Evolutionary conservation across 2,113 vertebrate genomes (phyloP), one percentile per base, ranked within the genome.

Genomic region (Mohoua ochrocephala): DNA sequence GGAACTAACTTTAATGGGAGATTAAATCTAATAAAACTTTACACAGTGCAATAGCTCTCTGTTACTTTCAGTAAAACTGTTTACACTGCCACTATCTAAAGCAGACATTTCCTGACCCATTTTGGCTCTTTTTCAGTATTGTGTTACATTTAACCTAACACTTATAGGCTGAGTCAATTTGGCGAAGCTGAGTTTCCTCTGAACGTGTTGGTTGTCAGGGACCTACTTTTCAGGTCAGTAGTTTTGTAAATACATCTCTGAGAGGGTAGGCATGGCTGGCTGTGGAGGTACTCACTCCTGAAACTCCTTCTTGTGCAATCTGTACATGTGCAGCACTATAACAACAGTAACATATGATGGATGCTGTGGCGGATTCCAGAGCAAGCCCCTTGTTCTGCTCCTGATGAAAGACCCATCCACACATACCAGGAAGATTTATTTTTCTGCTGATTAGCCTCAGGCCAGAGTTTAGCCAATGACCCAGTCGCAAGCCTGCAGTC

Each of bases 71-170:
- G 52, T 47, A 77, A 88, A 65, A 74, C 80, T 97, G 73, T 96
- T 97, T 93, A 90, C 16, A 49, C 68, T 64, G 88, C 49, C 78
- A 77, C 74, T 84, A 71, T 95, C 73, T 91, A 91, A 93, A 96
- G 79, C 67, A 97, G 94, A 97, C 81, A 93, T 95, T 97, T 97
- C 81, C 85, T 96, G 60, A 87, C 77, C 87, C 59, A 82, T 68
- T 75, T 94, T 92, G 91, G 93, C 92, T 95, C 65, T 63, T 97
- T 95, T 92, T 89, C 96, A 97, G 78, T 70, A 97, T 80, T 97
- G 84, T 93, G 65, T 92, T 86, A 39, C 63, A 96, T 96, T 95
- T 73, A 97, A 59, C 11, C 2, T 93, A 69, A 42, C 16, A 8
- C 64, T 93, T 79, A 67, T 17, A 69, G 61, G 19, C 91, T 70